Conservation (phyloP, 2,113 vertebrate species). For the Gnathonemus longibarbis region DNA sequence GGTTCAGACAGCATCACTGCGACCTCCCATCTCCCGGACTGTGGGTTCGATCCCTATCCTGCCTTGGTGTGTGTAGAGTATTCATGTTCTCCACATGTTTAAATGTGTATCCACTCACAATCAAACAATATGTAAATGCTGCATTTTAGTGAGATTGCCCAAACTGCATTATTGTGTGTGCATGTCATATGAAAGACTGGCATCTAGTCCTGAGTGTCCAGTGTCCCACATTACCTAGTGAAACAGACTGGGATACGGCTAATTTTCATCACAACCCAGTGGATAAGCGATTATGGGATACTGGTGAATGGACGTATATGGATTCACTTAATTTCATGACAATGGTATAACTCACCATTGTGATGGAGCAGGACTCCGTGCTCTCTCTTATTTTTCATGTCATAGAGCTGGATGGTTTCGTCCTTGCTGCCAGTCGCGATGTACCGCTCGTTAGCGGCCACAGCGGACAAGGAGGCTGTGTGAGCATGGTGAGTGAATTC, state of each 20-base stretch:
- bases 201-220: not conserved
- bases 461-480: conserved; percentile 70
- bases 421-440: conserved; percentile 91
- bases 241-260: not conserved
- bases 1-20: not conserved
- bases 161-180: not conserved
- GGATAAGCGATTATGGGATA: not conserved
- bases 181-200: not conserved
- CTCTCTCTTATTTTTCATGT: conserved; percentile 82
- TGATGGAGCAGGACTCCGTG: conserved; percentile 83
- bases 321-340: not conserved
- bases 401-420: conserved; percentile 92
- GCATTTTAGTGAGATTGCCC: not conserved
- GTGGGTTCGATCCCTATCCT: not conserved
- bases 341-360: conserved; percentile 60
- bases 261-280: not conserved
- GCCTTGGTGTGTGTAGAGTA: not conserved
- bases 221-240: not conserved
- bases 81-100: not conserved
- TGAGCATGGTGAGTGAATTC: conserved; percentile 91
- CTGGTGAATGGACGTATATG: not conserved
- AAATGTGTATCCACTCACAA: not conserved
- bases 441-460: conserved; percentile 76
- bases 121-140: not conserved
- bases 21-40: not conserved